Base-by-base conservation (phyloP, 2,113 vertebrate genomes). In the Emydura subglobosa region DNA sequence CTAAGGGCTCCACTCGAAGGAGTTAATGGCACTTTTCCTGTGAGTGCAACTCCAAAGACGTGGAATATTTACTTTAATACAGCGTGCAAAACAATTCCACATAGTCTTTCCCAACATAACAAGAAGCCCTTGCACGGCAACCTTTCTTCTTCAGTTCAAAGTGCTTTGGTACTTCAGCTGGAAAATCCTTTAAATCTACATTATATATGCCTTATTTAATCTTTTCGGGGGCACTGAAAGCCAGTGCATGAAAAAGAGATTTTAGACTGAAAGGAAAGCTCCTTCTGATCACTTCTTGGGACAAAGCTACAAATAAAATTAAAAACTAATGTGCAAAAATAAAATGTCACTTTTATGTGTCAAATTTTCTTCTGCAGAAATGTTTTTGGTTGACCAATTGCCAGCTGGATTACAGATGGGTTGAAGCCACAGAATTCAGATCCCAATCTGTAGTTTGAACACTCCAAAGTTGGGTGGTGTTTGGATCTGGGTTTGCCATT, bases 171-270 rank as follows among this genome's bases (percentile, higher is more conserved):
- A 95, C 94, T 97, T 97, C 97, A 97, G 97, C 96, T 97, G 96
- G 97, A 97, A 98, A 98, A 97, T 97, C 96, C 97, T 97, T 96
- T 97, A 97, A 98, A 97, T 97, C 97, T 98, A 95, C 96, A 98
- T 97, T 97, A 98, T 97, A 96, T 97, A 97, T 98, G 97, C 97
- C 97, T 97, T 98, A 97, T 98, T 98, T 97, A 98, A 97, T 97
- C 97, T 97, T 97, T 97, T 97, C 6, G 93, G 91, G 92, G 94
- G 96, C 95, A 25, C 93, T 98, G 97, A 97, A 95, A 97, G 95
- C 96, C 96, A 96, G 94, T 88, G 91, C 97, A 96, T 97, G 96
- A 97, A 97, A 97, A 97, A 96, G 94, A 97, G 97, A 97, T 97
- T 97, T 97, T 91, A 91, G 92, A 83, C 94, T 96, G 91, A 95